Conservation (phyloP, 1,140 invertebrate species). For the Halesus radiatus region DNA sequence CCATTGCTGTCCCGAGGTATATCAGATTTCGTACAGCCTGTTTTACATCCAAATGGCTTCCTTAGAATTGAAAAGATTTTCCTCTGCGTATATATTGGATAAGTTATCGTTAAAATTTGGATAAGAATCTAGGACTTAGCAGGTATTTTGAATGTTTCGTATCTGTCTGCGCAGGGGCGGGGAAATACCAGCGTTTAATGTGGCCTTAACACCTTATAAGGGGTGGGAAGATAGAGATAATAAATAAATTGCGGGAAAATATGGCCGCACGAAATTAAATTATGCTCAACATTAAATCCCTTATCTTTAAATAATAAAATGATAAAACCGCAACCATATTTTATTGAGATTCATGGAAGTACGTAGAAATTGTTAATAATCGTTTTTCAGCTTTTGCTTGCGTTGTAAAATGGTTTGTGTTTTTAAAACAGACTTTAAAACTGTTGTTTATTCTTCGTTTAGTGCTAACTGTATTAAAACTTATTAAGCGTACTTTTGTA, state of each 20-base stretch:
- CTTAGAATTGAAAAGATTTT: constrained; percentile 54
- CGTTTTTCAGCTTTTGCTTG: too few species aligned
- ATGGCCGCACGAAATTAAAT: neutral
- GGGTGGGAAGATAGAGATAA: neutral
- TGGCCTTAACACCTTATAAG: constrained; percentile 12
- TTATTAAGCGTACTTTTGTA: too few species aligned
- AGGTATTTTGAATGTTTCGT: constrained; percentile 48
- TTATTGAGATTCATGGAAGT: too few species aligned
- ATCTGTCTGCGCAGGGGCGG: constrained; percentile 41
- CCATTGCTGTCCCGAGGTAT: neutral
- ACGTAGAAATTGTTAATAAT: too few species aligned
- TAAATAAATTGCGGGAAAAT: neutral
- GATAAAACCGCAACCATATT: neutral
- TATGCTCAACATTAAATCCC: too few species aligned
- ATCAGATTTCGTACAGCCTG: constrained; percentile 51
- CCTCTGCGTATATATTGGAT: constrained; percentile 39
- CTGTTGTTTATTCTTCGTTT: too few species aligned
- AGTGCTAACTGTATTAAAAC: too few species aligned
- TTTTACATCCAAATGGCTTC: constrained; percentile 55
- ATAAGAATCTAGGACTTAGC: constrained; percentile 51
- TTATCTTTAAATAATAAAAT: constrained; percentile 18
- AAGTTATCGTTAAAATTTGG: constrained; percentile 50
- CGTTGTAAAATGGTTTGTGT: too few species aligned
- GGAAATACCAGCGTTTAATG: constrained; percentile 45
- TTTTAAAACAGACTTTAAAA: too few species aligned